These are phyloP conservation scores for Nanorana parkeri DNA, from an alignment of 2,113 vertebrate species.

Conservation along the genomic window DNA sequence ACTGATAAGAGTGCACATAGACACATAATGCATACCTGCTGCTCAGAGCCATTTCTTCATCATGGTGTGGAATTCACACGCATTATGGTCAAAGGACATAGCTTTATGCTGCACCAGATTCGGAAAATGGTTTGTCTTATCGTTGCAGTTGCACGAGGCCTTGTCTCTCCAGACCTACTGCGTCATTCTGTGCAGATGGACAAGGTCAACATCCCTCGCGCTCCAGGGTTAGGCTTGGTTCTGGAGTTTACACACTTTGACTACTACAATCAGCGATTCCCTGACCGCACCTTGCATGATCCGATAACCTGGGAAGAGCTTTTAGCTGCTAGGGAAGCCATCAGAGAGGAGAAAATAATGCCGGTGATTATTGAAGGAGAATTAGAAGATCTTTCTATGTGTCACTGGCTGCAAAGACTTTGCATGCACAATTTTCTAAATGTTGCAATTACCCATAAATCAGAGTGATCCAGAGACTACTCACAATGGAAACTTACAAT, in stretches of 20 bases:
- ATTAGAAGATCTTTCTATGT: constrained; percentile 40
- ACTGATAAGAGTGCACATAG: constrained; percentile 29
- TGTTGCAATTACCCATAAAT: not conserved
- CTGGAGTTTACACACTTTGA: constrained; percentile 44
- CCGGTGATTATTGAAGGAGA: constrained; percentile 42
- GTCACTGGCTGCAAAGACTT: constrained; percentile 15
- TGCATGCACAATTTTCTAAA: not conserved
- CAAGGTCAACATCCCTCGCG: constrained; percentile 25
- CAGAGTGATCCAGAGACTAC: too few species aligned
- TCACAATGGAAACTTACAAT: too few species aligned
- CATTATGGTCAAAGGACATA: constrained; percentile 39
- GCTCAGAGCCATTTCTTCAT: constrained; percentile 42
- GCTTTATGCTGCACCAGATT: constrained; percentile 54
- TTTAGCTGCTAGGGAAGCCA: constrained; percentile 5
- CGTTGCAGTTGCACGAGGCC: constrained; percentile 36
- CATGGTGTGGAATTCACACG: constrained; percentile 32
- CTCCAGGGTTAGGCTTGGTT: constrained; percentile 45
- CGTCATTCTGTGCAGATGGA: constrained; percentile 2
- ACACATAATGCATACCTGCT: constrained; percentile 17
- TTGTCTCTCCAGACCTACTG: constrained; percentile 8
- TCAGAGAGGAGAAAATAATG: constrained; percentile 38
- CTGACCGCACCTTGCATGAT: not conserved
- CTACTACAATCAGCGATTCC: constrained; percentile 11
- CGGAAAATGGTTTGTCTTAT: constrained; percentile 52
- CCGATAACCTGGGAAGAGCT: constrained; percentile 38